phyloP scores from a whole-genome alignment of 2,113 vertebrate species.

The Siniperca knerii region DNA sequence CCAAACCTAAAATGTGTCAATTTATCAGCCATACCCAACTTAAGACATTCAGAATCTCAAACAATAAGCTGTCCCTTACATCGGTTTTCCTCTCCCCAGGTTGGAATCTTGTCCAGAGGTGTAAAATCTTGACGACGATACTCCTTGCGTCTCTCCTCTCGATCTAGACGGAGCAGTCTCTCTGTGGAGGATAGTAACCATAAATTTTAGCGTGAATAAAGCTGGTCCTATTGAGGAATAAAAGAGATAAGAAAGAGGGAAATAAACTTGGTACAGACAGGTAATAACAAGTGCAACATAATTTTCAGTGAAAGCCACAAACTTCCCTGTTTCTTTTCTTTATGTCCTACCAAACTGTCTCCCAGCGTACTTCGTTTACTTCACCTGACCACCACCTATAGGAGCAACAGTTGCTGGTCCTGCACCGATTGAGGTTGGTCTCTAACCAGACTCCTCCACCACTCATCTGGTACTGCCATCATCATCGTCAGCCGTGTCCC shows the following conservation, averaged over 20 bases:
- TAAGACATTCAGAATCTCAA: background rate
- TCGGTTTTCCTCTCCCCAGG: conserved; percentile 86
- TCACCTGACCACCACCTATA: background rate
- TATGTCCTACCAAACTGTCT: conserved; percentile 4
- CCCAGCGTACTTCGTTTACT: background rate
- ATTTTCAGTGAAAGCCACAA: conserved; percentile 11
- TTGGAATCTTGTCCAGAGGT: conserved; percentile 87
- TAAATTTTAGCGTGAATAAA: background rate
- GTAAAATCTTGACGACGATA: conserved; percentile 87
- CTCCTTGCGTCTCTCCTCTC: conserved; percentile 94
- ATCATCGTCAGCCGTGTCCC: background rate
- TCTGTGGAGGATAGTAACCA: conserved; percentile 80
- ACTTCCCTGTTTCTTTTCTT: background rate
- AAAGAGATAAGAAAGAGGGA: background rate
- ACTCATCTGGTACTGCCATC: background rate
- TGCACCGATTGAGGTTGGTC: background rate
- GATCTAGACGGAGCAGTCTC: conserved; percentile 90
- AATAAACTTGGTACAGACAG: background rate
- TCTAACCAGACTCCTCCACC: background rate
- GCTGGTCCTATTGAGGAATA: background rate
- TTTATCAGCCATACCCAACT: background rate
- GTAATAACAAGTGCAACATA: background rate
- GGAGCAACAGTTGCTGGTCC: background rate
- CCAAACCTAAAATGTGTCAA: too few relatives aligned
- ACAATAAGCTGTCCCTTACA: conserved; percentile 80